Conservation (phyloP, 2,797 vertebrate genomes). For the Sebastes diaconus region DNA sequence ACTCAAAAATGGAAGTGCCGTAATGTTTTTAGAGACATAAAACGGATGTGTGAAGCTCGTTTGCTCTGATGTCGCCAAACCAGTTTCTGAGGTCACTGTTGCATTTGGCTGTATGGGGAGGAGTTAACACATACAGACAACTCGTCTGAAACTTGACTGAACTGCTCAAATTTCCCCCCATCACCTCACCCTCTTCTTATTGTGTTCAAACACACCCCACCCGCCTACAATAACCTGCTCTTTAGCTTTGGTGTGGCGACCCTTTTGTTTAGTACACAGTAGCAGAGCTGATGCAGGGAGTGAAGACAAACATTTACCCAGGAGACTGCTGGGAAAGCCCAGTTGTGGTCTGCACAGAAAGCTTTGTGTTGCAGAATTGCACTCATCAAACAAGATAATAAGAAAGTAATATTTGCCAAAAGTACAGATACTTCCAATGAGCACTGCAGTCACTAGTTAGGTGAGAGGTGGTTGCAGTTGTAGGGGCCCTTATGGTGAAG, state of each 20-base stretch:
- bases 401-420: neutral
- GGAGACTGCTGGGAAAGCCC: slow-evolving; percentile 19
- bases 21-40: slow-evolving; percentile 13
- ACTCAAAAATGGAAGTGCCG: neutral
- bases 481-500: neutral
- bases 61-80: slow-evolving; percentile 61
- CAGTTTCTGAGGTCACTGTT: slow-evolving; percentile 59
- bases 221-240: neutral
- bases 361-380: neutral
- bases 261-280: slow-evolving; percentile 64
- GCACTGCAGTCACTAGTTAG: neutral
- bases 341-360: slow-evolving; percentile 1
- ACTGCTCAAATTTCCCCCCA: slow-evolving; percentile 17
- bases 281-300: slow-evolving; percentile 19
- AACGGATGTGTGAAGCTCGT: slow-evolving; percentile 59
- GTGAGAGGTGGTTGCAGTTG: neutral
- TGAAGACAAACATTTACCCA: slow-evolving; percentile 59
- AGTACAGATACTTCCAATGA: neutral
- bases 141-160: slow-evolving; percentile 15
- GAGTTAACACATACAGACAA: slow-evolving; percentile 15
- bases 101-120: slow-evolving; percentile 44
- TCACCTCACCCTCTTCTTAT: neutral
- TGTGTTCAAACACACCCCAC: slow-evolving; percentile 24
- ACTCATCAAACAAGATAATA: neutral
- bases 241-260: slow-evolving; percentile 12